Evolutionary conservation across 2,888 invertebrate species (phyloP), one percentile per base, ranked within the genome.

Genomic region (Apodemia zela): DNA sequence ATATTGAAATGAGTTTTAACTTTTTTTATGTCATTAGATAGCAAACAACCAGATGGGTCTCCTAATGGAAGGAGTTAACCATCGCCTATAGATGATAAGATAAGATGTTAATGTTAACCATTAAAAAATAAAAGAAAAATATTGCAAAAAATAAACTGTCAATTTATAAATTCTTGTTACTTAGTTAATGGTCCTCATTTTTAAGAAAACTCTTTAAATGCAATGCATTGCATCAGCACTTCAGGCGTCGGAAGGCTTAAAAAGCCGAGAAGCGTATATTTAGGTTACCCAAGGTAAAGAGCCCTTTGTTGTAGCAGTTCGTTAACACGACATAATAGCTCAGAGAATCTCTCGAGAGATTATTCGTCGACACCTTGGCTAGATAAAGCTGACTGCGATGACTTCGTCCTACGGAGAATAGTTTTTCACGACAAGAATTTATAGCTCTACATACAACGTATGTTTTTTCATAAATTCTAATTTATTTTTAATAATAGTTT

Each of bases 281-380:
- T 63, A 63, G 63, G 63, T 63, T 63, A 63, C 33, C 63, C 59
- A 59, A 63, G 58, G 63, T 63, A 63, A 59, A 63, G 63, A 63
- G 58, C 59, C 62, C 63, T 49, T 63, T 59, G 63, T 63, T 25
- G 57, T 59, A 18, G 21, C 47, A 47, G 59, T 63, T 63, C 63
- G 63, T 63, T 63, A 59, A 49, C 60, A 60, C 42, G 45, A 21
- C 63, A 35, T 58, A 45, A 58, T 47, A 63, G 59, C 35, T 47
- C 63, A 33, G 58, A 33, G 57, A 15, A 57, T 15, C 57, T 57
- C 29, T 57, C 57, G 25, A 57, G 54, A 25, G 57, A 57, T 57
- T 57, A 57, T 57, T 57, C 54, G 54, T 57, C 54, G 54, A 57
- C 54, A 57, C 54, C 54, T 54, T 25, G 25, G 21, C 54, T 15